Base-by-base conservation (phyloP, 2,797 vertebrate species). In the Coreius guichenoti region DNA sequence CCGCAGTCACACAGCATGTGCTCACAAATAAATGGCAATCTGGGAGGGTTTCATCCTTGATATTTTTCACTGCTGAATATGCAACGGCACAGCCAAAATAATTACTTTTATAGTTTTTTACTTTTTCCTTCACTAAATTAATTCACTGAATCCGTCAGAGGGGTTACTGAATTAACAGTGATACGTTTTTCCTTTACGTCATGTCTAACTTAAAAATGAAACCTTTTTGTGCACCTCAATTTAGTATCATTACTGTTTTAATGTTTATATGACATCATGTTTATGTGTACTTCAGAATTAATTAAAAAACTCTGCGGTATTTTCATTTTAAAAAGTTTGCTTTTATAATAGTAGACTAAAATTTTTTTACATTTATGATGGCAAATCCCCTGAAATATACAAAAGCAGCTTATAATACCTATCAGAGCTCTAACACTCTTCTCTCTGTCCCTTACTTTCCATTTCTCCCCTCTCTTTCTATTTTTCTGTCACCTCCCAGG, bases 401-500 rank as follows among this genome's bases (percentile, higher is more conserved):
- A 26, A 16, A 58, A 72, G 51, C 5, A 45, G 17, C 16, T 81
- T 31, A 58, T 58, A 49, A 65, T 63, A 36, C 19, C 13, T 39
- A 3, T 74, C 1, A 26, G 58, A 56, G 49, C 31, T 78, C 2
- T 61, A 63, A 80, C 19, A 69, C 36, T 70, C 5, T 12, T 67
- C 5, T 5, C 16, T 81, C 29, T 56, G 79, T 26, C 4, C 16
- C 31, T 58, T 43, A 69, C 3, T 29, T 21, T n/a, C 16, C 14
- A 63, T 45, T 8, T n/a, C 29, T 73, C 3, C 14, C 4, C 43
- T 19, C 43, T 39, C 1, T 67, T 19, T 80, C 11, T 43, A 43
- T 43, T 11, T 73, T 76, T 33, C 26, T 79, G n/a, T 73, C 6
- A 16, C 29, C 8, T 75, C 23, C 39, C 92, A 98, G 97, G 97